Conservation (phyloP, 1,140 invertebrate species). For the Drosophila pseudoananassae region DNA sequence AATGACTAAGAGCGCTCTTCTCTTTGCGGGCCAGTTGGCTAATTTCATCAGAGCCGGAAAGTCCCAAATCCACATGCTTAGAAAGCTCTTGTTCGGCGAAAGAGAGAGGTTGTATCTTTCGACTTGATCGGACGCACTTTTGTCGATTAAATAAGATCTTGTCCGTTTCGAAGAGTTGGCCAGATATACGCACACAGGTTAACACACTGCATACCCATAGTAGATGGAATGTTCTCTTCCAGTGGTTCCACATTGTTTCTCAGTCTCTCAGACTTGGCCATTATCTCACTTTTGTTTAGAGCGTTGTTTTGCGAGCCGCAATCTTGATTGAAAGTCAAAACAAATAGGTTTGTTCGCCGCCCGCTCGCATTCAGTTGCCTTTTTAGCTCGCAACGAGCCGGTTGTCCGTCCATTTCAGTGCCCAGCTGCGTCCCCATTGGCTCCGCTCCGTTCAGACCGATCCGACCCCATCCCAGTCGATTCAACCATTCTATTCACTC, state of each 20-base stretch:
- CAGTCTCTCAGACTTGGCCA: slow-evolving; percentile 3
- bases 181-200: too few species aligned
- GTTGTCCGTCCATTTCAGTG: slow-evolving; percentile 36
- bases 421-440: slow-evolving; percentile 1
- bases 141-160: neutral
- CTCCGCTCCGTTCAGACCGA: neutral
- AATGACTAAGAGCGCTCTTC: slow-evolving; percentile 16
- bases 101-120: slow-evolving; percentile 4
- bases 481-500: slow-evolving; percentile 18
- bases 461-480: slow-evolving; percentile 2
- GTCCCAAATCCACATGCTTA: neutral
- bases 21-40: neutral
- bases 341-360: slow-evolving; percentile 66
- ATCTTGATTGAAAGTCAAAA: slow-evolving; percentile 30
- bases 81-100: neutral
- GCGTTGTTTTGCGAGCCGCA: slow-evolving; percentile 16
- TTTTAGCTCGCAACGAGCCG: slow-evolving; percentile 61
- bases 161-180: neutral
- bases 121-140: neutral
- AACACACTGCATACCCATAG: neutral
- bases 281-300: slow-evolving; percentile 38
- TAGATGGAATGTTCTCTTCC: slow-evolving; percentile 5
- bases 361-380: slow-evolving; percentile 57
- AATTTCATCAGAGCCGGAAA: slow-evolving; percentile 40
- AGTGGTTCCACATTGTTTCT: neutral